These are phyloP conservation scores for Dinothrombium tinctorium DNA, from an alignment of 1,140 invertebrate species.

Conservation along the genomic window DNA sequence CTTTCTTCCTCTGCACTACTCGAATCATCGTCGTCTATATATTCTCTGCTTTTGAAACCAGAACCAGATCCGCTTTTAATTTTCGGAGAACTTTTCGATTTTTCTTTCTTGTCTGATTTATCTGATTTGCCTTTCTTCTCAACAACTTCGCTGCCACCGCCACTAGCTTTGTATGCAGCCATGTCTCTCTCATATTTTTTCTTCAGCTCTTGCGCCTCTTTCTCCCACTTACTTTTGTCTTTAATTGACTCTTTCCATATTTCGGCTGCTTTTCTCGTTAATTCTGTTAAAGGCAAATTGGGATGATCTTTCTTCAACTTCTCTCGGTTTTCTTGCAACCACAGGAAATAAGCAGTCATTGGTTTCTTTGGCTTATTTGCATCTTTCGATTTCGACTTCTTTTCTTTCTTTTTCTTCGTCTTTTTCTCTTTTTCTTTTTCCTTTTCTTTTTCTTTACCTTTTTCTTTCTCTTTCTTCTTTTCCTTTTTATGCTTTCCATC, in stretches of 20 bases:
- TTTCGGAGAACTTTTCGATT: not conserved
- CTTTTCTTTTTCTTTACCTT: slow-evolving; percentile 25
- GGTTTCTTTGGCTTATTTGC: slow-evolving; percentile 70
- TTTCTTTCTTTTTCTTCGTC: slow-evolving; percentile 22
- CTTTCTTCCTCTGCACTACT: too few relatives aligned
- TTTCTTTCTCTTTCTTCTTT: slow-evolving; percentile 22
- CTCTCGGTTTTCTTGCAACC: slow-evolving; percentile 70
- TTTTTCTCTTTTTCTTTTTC: slow-evolving; percentile 20
- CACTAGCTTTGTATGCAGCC: slow-evolving; percentile 39
- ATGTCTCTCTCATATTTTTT: slow-evolving; percentile 60
- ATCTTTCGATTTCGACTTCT: slow-evolving; percentile 54
- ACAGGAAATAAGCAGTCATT: slow-evolving; percentile 74
- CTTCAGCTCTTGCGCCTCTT: slow-evolving; percentile 52
- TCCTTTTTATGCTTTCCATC: slow-evolving; percentile 10
- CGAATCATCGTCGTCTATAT: slow-evolving; percentile 30
- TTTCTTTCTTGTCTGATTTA: not conserved
- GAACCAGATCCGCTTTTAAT: not conserved
- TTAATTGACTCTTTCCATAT: slow-evolving; percentile 56
- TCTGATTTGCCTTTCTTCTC: not conserved
- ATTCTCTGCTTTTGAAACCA: slow-evolving; percentile 32
- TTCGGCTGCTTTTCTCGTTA: slow-evolving; percentile 77
- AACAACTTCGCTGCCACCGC: not conserved
- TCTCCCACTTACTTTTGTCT: slow-evolving; percentile 79
- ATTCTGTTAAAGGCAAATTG: slow-evolving; percentile 64
- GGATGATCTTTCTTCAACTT: slow-evolving; percentile 69